phyloP scores from a whole-genome alignment of 2,888 invertebrate genomes.

The Marasmarcha lunaedactyla region DNA sequence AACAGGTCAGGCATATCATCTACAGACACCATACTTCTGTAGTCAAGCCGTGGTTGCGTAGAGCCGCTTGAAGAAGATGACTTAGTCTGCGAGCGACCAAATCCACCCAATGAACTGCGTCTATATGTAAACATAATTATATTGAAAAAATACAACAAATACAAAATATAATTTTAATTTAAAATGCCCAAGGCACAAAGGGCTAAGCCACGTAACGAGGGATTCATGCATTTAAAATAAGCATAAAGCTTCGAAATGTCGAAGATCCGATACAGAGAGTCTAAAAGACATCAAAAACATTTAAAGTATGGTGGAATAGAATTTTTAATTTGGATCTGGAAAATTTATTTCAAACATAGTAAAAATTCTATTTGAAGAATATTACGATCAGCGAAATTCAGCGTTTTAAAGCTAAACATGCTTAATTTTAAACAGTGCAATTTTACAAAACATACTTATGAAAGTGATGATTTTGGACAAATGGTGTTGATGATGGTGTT shows the following conservation, averaged over 20 bases:
- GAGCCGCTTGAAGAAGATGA: slow-evolving; percentile 71
- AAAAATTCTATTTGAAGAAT: no score
- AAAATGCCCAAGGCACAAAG: slow-evolving; percentile 1
- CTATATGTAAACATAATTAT: slow-evolving; percentile 39
- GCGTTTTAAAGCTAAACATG: slow-evolving; percentile 34
- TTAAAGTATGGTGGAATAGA: no score
- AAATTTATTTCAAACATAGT: no score
- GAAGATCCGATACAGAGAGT: no score
- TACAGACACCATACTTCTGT: slow-evolving; percentile 92
- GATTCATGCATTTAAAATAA: no score
- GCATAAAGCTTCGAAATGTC: no score
- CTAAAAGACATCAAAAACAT: no score
- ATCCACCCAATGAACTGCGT: slow-evolving; percentile 88
- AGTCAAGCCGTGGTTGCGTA: slow-evolving; percentile 83
- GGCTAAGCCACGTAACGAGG: no score
- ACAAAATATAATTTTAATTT: not conserved
- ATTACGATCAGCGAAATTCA: no score
- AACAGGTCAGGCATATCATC: slow-evolving; percentile 96
- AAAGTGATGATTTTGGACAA: no score
- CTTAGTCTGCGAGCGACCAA: slow-evolving; percentile 80
- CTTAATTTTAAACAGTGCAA: slow-evolving; percentile 21
- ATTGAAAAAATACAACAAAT: slow-evolving; percentile 4
- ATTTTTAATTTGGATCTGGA: no score
- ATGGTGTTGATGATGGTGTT: no score
- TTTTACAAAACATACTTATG: not conserved